Evolutionary conservation across 2,888 invertebrate genomes (phyloP).

Genomic region (Phyto melanocephala): DNA sequence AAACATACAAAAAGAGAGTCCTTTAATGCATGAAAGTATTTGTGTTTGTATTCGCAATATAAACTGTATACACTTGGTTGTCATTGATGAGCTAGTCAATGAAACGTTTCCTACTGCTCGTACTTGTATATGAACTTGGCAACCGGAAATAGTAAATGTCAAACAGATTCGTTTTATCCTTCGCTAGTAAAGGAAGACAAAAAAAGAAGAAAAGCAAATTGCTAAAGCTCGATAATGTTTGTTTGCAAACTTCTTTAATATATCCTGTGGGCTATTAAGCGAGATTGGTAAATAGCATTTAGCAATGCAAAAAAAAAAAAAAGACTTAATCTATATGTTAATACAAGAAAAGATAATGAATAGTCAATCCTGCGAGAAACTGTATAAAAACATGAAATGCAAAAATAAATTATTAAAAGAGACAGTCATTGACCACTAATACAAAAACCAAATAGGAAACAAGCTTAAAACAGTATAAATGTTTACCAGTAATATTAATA

Average conservation of each 20-base stretch:
- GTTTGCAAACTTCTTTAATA: slow-evolving; percentile 48
- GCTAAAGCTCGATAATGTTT: slow-evolving; percentile 40
- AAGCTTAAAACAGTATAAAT: not conserved
- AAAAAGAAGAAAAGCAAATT: not conserved
- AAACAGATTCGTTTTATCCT: slow-evolving; percentile 57
- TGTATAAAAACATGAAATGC: not conserved
- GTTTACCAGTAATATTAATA: not conserved
- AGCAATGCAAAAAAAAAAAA: slow-evolving; percentile 13
- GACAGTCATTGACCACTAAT: slow-evolving; percentile 46
- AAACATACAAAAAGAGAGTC: slow-evolving; percentile 10
- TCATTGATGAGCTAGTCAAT: slow-evolving; percentile 50
- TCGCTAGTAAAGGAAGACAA: not conserved
- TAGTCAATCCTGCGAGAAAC: not conserved
- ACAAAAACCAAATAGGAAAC: not conserved
- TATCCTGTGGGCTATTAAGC: slow-evolving; percentile 36
- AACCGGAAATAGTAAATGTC: slow-evolving; percentile 64
- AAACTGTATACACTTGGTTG: slow-evolving; percentile 2
- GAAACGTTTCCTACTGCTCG: slow-evolving; percentile 24
- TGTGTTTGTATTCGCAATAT: not conserved
- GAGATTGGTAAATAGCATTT: not conserved
- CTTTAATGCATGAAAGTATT: not conserved
- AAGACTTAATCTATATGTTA: not conserved
- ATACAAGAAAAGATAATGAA: slow-evolving; percentile 5
- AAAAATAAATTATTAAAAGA: slow-evolving; percentile 9
- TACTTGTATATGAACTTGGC: slow-evolving; percentile 55